Evolutionary conservation across 2,888 invertebrate species (phyloP), one percentile per base, ranked within the genome.

Genomic region (Zootermopsis nevadensis): DNA sequence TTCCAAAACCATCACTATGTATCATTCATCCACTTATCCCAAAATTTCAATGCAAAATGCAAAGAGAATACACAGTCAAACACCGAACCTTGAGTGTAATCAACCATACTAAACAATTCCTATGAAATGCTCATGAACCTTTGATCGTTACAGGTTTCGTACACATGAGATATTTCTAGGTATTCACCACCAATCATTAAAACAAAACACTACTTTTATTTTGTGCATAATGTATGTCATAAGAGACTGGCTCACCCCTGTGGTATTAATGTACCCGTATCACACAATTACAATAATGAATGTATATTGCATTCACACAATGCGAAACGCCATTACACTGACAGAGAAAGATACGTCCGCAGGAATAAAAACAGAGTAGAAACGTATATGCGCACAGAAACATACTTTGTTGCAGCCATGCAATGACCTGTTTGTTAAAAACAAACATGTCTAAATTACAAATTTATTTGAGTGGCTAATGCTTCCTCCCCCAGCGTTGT

Each of bases 361-460:
- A 15, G 6, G 1, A n/a, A 60, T 27, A 60, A 60, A 60, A 2
- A 60, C 6, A 15, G 60, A 0, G 60, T 1, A n/a, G 2, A 27
- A 48, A 48, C 48, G 48, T 15, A 48, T 48, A 48, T 48, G 15
- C 48, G 15, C 27, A 27, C 60, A 27, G 4, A 38, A 3, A 48
- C 48, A 27, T 60, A 60, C 27, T n/a, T 60, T 60, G n/a, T 1
- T 60, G 27, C 6, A n/a, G 27, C 48, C 15, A 48, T 48, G 48
- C 0, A 60, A 60, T 60, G 27, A 60, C 60, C n/a, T 27, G 60
- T 60, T 60, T 60, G n/a, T 60, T 74, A 76, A 76, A 42, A 76
- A 76, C 74, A n/a, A 76, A 76, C 76, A 42, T 4, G n/a, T 74
- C 38, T 74, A 42, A 74, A 74, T 24, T n/a, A 42, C 4, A 35